Evolutionary conservation across 2,888 invertebrate genomes (phyloP), one percentile per base, ranked within the genome.

Genomic region (Aleiodes testaceus): DNA sequence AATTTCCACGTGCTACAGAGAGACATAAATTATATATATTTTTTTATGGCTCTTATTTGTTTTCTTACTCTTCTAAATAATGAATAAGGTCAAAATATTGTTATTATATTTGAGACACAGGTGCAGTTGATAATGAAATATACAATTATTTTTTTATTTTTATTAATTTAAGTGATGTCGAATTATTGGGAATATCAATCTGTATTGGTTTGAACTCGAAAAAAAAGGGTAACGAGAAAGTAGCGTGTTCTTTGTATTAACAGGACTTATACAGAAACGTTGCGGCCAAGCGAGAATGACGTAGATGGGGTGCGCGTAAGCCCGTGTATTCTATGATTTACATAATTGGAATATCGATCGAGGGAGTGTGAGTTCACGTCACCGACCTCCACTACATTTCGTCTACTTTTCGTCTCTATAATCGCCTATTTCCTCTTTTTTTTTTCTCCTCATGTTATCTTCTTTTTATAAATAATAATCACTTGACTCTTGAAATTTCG

Each of bases 311-410:
- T 14, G 36, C 42, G 59, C 42, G 59, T 71, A 71, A 71, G 61
- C 42, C 20, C 44, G 50, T 71, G 66, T 63, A 71, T 70, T 55
- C 66, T 66, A 71, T 66, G 61, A 71, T 71, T 71, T 71, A 66
- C 71, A 71, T 71, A 71, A 71, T 71, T 66, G 53, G 44, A 66
- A 66, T 67, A 71, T 71, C 63, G 71, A 71, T 71, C 59, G 71
- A 59, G 66, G 44, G 66, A 67, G 16, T 47, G 50, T 66, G 26
- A 66, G 59, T 49, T 50, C 36, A 18, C 61, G 71, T 71, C 71
- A 71, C 50, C 61, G 71, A 66, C 66, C 66, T 71, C 61, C 50
- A 18, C 16, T 42, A 18, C 12, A 42, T 42, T 59, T 16, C 30
- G 42, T 59, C 36, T 45, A 44, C 50, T 44, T 50, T 45, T 47